Evolutionary conservation across 2,888 invertebrate species (phyloP), one percentile per base, ranked within the genome.

Genomic region (Sicus ferrugineus): DNA sequence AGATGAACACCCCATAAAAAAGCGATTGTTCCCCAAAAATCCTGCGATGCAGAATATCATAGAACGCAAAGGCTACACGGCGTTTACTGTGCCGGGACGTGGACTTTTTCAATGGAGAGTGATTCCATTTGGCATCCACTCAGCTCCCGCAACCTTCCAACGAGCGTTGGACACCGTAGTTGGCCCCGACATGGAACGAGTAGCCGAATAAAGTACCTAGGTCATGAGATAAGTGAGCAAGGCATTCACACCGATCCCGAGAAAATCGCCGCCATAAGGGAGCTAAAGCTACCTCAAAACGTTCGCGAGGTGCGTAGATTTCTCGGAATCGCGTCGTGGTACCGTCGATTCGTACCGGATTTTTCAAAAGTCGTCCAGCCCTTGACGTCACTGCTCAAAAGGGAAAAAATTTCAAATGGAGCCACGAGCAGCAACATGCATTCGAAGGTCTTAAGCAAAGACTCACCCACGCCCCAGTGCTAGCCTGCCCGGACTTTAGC

Each of bases 71-170:
- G 34, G 7, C 2, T 68, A 50, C 7, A 70, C 70, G 0, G 69
- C 68, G 0, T 71, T 71, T n/a, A 69, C 58, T 0, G 69, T 69
- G 0, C 63, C 71, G 0, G 69, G 68, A 0, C 59, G 69, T 6
- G 69, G 71, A 0, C 31, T 67, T 3, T 67, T 56, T 14, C 67
- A 69, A 23, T 72, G 67, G 56, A 64, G 52, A 7, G 69, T 69
- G 1, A 72, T 71, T 67, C 69, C 71, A 0, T 72, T 72, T 16
- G 69, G 72, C 1, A 30, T 72, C 0, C 64, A 67, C 11, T 66
- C 67, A 5, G 67, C 69, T 1, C 67, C 69, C 0, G 69, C 72
- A 2, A 69, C 64, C 1, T 72, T 72, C 9, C 67, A 69, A 3
- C 50, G 71, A 0, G 11, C 65, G 7, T 72, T 64, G 61, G 54